These are phyloP conservation scores for Lacanobia wlatinum DNA, from an alignment of 2,888 invertebrate species.

Conservation along the genomic window DNA sequence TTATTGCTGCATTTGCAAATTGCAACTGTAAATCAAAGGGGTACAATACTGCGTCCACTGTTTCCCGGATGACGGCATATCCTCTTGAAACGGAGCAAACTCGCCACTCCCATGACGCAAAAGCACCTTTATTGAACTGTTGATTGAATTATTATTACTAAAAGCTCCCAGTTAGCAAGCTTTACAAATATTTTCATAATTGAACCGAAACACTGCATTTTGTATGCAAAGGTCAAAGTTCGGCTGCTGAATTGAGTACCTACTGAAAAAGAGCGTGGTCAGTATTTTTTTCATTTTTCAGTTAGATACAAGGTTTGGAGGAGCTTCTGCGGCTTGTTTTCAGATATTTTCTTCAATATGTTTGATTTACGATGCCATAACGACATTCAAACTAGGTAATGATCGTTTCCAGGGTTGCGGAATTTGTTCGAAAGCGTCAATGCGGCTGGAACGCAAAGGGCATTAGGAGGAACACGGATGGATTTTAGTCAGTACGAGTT, in stretches of 20 bases:
- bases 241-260: slow-evolving; percentile 3
- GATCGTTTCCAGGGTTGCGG: too few species aligned
- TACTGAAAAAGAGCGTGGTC: slow-evolving; percentile 16
- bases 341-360: not conserved
- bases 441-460: too few species aligned
- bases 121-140: not conserved
- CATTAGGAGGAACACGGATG: too few species aligned
- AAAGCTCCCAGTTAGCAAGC: not conserved
- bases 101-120: slow-evolving; percentile 38
- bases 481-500: too few species aligned
- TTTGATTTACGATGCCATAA: not conserved
- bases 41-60: slow-evolving; percentile 24
- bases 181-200: not conserved
- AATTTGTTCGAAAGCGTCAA: too few species aligned
- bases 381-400: not conserved
- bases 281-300: not conserved
- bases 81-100: not conserved
- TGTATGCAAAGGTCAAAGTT: slow-evolving; percentile 50
- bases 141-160: slow-evolving; percentile 12
- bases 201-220: slow-evolving; percentile 20
- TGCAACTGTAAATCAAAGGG: slow-evolving; percentile 29
- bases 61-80: slow-evolving; percentile 32
- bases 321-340: not conserved
- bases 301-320: not conserved
- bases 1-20: slow-evolving; percentile 35